Conservation (phyloP, 1,140 invertebrate genomes). For the Metopolophium dirhodum region DNA sequence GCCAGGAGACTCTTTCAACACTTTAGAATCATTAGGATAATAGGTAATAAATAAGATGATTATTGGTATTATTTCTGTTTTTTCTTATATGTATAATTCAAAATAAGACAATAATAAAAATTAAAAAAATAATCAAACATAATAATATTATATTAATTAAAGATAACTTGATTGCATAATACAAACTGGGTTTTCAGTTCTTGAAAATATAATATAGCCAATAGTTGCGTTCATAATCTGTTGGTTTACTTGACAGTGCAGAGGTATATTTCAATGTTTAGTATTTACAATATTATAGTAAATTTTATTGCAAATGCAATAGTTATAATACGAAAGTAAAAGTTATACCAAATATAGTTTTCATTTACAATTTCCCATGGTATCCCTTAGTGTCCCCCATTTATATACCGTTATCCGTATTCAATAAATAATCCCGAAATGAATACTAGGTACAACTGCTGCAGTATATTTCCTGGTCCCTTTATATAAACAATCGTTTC, state of each 20-base stretch:
- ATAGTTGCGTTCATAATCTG: neutral
- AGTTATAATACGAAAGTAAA: neutral
- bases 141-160: neutral
- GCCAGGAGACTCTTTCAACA: neutral
- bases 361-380: neutral
- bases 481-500: constrained; percentile 38
- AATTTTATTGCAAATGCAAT: neutral
- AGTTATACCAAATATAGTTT: neutral
- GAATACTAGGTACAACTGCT: neutral
- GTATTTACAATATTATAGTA: neutral
- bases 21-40: neutral
- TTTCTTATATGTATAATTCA: neutral
- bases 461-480: neutral
- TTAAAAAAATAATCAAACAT: neutral
- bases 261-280: neutral
- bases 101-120: neutral
- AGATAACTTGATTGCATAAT: neutral
- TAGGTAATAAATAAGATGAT: neutral
- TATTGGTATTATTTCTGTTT: neutral
- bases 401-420: constrained; percentile 5
- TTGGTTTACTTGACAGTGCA: neutral
- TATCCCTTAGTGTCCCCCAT: neutral
- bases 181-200: neutral
- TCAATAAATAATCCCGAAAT: constrained; percentile 43
- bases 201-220: neutral